Conservation (phyloP, 1,140 invertebrate species). For the Ptiloglossa arizonensis region DNA sequence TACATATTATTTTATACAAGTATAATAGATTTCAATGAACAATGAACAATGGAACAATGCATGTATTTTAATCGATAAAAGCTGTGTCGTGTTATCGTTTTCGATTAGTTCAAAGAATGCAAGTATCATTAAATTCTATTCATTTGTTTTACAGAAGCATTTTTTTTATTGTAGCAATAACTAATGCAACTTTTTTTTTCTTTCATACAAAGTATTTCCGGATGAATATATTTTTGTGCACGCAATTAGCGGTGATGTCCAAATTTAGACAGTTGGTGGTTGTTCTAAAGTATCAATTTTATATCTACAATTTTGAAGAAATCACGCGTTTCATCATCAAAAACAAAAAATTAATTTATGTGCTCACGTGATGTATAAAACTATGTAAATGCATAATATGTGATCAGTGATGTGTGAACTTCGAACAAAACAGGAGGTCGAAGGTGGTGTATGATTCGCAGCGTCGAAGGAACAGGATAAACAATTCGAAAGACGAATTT, state of each 20-base stretch:
- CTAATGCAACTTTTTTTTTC: too few species aligned
- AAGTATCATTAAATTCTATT: not conserved
- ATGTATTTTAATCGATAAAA: slow-evolving; percentile 32
- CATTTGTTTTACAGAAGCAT: not conserved
- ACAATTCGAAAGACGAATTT: slow-evolving; percentile 22
- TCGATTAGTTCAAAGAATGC: slow-evolving; percentile 50
- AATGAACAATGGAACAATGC: too few species aligned
- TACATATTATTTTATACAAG: not conserved
- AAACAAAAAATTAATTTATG: too few species aligned
- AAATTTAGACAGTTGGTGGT: too few species aligned
- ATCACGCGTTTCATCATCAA: too few species aligned
- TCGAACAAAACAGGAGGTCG: slow-evolving; percentile 30
- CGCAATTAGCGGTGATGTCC: too few species aligned
- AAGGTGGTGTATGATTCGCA: slow-evolving; percentile 1
- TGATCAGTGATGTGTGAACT: slow-evolving; percentile 30
- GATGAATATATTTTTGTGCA: too few species aligned
- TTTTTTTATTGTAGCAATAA: not conserved
- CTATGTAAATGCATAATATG: not conserved
- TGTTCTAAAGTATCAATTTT: too few species aligned
- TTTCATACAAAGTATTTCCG: too few species aligned
- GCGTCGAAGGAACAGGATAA: slow-evolving; percentile 16
- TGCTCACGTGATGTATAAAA: not conserved
- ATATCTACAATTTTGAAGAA: too few species aligned
- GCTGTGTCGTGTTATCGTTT: slow-evolving; percentile 37
- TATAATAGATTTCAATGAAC: slow-evolving; percentile 38